Evolutionary conservation across 2,113 vertebrate genomes (phyloP).

Genomic region (Antechinus stuartii): DNA sequence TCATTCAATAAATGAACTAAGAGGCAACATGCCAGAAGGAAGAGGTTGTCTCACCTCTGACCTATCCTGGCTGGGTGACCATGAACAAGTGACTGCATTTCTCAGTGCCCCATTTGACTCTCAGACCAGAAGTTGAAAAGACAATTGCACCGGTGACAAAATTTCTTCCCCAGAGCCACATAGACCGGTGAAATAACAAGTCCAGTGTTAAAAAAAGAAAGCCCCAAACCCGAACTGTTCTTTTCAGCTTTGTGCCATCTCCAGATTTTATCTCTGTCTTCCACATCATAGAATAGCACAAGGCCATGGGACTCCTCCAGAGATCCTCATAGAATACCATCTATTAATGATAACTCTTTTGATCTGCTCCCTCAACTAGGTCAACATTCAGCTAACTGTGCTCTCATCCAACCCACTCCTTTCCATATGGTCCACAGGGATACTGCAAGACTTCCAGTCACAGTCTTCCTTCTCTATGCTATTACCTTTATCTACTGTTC

Average conservation of each 20-base stretch:
- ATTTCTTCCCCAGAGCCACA: background rate
- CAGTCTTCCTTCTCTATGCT: background rate
- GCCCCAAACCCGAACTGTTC: background rate
- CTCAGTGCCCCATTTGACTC: background rate
- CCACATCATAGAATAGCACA: background rate
- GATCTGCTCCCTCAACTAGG: background rate
- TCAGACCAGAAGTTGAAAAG: background rate
- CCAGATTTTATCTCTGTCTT: background rate
- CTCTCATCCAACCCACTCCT: background rate
- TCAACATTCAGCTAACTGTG: background rate
- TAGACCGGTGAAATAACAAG: background rate
- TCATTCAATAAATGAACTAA: background rate
- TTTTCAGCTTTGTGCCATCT: background rate
- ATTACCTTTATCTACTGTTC: background rate
- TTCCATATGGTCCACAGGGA: background rate
- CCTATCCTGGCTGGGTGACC: background rate
- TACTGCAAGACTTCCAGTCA: background rate
- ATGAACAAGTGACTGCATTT: background rate
- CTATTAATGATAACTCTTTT: background rate
- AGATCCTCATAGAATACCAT: background rate
- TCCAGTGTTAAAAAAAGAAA: background rate
- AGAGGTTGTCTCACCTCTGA: background rate
- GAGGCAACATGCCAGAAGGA: background rate
- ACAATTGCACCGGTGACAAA: background rate
- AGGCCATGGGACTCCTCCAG: background rate